These are phyloP conservation scores for Lepisosteus osseus DNA, from an alignment of 2,113 vertebrate genomes.

Conservation along the genomic window DNA sequence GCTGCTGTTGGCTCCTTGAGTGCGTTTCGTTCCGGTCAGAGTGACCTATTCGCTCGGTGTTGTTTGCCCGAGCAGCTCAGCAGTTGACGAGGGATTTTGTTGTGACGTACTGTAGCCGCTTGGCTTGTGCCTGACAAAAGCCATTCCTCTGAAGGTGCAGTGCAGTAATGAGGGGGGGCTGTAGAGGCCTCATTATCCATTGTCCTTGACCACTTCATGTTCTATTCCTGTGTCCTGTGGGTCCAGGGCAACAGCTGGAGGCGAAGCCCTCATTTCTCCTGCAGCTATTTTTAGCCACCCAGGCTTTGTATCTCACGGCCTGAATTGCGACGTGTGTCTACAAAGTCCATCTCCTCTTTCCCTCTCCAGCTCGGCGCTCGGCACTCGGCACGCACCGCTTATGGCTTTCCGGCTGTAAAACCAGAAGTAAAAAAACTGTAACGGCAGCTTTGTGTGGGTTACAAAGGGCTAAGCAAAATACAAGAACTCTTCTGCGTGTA, in stretches of 20 bases:
- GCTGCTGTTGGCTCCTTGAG: no score
- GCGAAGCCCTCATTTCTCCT: constrained; percentile 3
- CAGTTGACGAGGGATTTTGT: background rate
- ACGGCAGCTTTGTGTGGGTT: no score
- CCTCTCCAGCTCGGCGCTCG: no score
- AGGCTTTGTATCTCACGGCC: constrained; percentile 1
- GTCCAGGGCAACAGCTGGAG: constrained; percentile 7
- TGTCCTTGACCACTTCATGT: constrained; percentile 18
- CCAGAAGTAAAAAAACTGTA: no score
- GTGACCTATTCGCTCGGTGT: constrained; percentile 1
- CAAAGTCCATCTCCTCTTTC: background rate
- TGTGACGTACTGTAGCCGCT: background rate
- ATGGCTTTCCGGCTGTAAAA: no score
- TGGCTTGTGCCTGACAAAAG: background rate
- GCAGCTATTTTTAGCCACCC: constrained; percentile 1
- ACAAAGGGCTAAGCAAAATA: no score
- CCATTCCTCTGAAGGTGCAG: background rate
- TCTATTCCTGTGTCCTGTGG: constrained; percentile 17
- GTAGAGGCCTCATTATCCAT: background rate
- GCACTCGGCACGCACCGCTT: no score
- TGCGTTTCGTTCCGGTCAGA: background rate
- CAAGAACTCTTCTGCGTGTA: no score
- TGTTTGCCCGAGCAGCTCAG: background rate
- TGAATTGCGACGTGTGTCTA: background rate
- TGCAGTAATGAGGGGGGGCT: background rate